A percentile compares a stretch with the other conserved stretches of the same genome.
Conservation (phyloP, 2,113 vertebrate genomes). For the Crotalus tigris region DNA sequence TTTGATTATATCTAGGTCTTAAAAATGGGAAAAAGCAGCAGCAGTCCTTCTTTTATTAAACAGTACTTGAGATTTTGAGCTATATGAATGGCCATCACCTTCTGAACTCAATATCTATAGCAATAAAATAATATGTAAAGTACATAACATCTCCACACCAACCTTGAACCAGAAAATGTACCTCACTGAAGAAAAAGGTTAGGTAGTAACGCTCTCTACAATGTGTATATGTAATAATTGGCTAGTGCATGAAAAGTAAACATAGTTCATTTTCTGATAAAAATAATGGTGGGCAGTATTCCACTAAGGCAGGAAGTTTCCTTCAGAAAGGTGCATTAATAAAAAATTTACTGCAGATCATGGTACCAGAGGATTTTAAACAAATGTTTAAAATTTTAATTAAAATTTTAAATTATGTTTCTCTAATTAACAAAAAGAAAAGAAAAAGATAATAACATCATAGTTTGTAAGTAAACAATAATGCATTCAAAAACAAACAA, state of each 20-base stretch:
- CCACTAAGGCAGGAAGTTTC: neutral
- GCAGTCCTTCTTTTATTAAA: neutral
- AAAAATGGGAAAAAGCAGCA: neutral
- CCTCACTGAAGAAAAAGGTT: neutral
- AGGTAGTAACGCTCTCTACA: neutral
- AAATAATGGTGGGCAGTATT: neutral
- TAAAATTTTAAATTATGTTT: neutral
- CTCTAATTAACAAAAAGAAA: neutral
- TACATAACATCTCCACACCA: neutral
- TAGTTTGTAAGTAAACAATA: neutral
- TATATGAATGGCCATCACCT: neutral
- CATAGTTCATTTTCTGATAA: neutral
- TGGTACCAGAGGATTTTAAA: neutral
- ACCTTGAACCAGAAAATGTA: neutral
- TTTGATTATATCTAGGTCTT: neutral
- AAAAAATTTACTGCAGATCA: neutral
- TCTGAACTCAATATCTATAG: neutral
- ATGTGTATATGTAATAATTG: neutral
- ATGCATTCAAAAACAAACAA: neutral
- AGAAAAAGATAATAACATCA: neutral
- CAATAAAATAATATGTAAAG: neutral
- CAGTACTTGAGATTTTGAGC: neutral
- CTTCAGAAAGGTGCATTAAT: neutral
- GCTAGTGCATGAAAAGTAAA: neutral
- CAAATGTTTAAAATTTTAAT: neutral